Evolutionary conservation across 1,140 invertebrate genomes (phyloP).

Genomic region (Diabrotica undecimpunctata): DNA sequence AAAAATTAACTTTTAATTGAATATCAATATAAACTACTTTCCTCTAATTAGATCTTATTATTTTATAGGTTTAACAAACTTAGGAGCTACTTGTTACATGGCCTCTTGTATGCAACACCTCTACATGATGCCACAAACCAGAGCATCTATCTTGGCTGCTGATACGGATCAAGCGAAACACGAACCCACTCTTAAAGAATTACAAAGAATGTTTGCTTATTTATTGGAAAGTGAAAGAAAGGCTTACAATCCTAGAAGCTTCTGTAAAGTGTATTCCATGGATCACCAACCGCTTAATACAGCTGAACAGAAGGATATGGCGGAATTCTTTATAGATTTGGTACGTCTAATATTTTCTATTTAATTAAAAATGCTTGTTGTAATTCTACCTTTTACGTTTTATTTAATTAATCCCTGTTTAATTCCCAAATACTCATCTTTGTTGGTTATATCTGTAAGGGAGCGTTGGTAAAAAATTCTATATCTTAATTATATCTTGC

Average conservation of each 20-base stretch:
- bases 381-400: too few relatives aligned
- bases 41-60: too few relatives aligned
- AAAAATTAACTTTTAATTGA: too few relatives aligned
- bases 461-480: too few relatives aligned
- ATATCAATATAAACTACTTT: too few relatives aligned
- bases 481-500: too few relatives aligned
- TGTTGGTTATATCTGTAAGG: too few relatives aligned
- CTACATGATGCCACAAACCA: constrained; percentile 92
- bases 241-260: constrained; percentile 90
- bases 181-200: constrained; percentile 75
- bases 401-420: too few relatives aligned
- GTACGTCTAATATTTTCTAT: constrained; percentile 49
- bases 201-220: constrained; percentile 95
- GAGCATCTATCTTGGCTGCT: constrained; percentile 74
- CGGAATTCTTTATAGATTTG: constrained; percentile 95
- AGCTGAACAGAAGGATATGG: constrained; percentile 97
- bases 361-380: too few relatives aligned
- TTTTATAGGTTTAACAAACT: constrained; percentile 67
- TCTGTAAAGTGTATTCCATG: constrained; percentile 96
- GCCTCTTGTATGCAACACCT: constrained; percentile 95
- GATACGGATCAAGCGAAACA: constrained; percentile 64
- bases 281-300: constrained; percentile 93
- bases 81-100: constrained; percentile 96
- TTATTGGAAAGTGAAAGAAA: constrained; percentile 90
- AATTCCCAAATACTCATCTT: too few relatives aligned